These are phyloP conservation scores for Trissolcus brochymenae DNA, from an alignment of 2,888 invertebrate genomes.

Conservation along the genomic window DNA sequence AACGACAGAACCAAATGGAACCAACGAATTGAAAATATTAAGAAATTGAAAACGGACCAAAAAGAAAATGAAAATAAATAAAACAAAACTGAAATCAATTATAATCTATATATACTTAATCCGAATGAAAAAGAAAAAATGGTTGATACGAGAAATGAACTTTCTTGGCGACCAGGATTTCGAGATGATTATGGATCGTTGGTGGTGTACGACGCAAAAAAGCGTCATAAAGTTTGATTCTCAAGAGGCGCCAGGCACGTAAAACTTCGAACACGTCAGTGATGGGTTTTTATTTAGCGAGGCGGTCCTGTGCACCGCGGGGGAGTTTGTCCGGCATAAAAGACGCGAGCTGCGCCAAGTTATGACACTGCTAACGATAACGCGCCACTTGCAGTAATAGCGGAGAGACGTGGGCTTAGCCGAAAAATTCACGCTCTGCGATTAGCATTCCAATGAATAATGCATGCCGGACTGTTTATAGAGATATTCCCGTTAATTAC, in stretches of 20 bases:
- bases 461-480: conserved; percentile 58
- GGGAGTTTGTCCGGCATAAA: conserved; percentile 52
- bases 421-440: conserved; percentile 55
- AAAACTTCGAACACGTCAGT: conserved; percentile 52
- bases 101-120: neutral
- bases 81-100: neutral
- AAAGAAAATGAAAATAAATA: neutral
- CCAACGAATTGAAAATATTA: neutral
- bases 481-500: conserved; percentile 58
- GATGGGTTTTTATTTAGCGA: conserved; percentile 46
- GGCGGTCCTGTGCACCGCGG: conserved; percentile 53
- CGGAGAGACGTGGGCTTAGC: conserved; percentile 21
- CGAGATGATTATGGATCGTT: conserved; percentile 42
- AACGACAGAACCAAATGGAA: too few relatives aligned
- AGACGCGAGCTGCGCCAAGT: conserved; percentile 57
- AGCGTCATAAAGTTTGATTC: conserved; percentile 48
- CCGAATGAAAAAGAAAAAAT: neutral
- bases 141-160: neutral
- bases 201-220: conserved; percentile 32
- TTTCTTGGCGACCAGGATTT: conserved; percentile 16
- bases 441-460: conserved; percentile 59
- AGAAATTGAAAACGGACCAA: neutral
- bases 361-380: conserved; percentile 54
- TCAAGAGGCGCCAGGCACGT: conserved; percentile 52
- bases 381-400: conserved; percentile 51